Evolutionary conservation across 2,113 vertebrate genomes (phyloP).

Genomic region (Triplophysa tibetana): DNA sequence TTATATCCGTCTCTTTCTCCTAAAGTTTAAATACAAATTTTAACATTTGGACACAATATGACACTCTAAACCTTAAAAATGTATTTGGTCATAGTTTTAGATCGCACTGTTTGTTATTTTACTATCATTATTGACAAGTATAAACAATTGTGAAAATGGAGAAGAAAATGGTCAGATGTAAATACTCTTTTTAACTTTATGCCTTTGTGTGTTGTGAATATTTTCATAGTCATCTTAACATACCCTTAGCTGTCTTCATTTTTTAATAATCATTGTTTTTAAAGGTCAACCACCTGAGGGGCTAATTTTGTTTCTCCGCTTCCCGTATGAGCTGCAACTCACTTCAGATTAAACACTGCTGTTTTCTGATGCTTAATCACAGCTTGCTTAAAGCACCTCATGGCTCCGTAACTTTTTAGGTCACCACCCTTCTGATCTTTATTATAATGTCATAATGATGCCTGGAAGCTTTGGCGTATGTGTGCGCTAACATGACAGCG

Average conservation of each 20-base stretch:
- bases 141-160: not conserved
- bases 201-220: not conserved
- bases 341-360: not conserved
- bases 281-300: conserved; percentile 8
- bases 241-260: not conserved
- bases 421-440: not conserved
- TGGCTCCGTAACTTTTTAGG: not conserved
- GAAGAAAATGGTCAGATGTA: not conserved
- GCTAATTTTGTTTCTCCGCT: conserved; percentile 16
- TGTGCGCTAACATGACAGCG: not conserved
- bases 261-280: not conserved
- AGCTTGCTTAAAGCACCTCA: not conserved
- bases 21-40: no score
- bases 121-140: not conserved
- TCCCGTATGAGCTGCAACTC: not conserved
- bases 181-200: not conserved
- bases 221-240: conserved; percentile 8
- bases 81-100: not conserved
- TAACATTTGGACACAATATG: not conserved
- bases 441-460: not conserved
- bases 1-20: no score
- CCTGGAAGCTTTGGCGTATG: not conserved
- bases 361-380: conserved; percentile 5
- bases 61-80: not conserved
- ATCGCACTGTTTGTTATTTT: not conserved